Conservation (phyloP, 1,140 invertebrate species). For the Zaprionus taronus region DNA sequence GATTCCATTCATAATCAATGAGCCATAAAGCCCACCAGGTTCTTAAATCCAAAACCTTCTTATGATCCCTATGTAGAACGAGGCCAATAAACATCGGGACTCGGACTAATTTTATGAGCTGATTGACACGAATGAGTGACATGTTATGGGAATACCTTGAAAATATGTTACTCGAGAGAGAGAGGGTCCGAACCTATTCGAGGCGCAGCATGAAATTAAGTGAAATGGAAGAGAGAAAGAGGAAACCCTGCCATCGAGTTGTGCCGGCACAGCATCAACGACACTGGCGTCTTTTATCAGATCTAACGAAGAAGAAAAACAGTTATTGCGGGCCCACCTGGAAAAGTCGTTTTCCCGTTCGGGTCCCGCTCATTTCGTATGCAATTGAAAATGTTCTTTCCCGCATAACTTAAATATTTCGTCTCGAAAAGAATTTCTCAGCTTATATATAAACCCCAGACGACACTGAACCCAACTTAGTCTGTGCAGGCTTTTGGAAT, state of each 20-base stretch:
- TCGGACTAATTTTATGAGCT: conserved; percentile 46
- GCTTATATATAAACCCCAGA: conserved; percentile 45
- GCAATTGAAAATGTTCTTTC: conserved; percentile 29
- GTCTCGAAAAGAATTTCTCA: neutral
- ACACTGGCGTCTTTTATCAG: conserved; percentile 37
- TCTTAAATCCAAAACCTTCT: neutral
- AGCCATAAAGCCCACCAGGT: conserved; percentile 10
- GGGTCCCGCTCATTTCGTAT: conserved; percentile 37
- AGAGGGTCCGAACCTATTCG: neutral
- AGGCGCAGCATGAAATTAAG: conserved; percentile 4
- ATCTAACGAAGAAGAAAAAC: conserved; percentile 50
- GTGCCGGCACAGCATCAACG: conserved; percentile 18
- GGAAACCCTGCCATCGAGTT: conserved; percentile 27
- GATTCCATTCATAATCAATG: conserved; percentile 31
- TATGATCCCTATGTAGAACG: neutral
- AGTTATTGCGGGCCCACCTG: conserved; percentile 53
- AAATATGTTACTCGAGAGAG: neutral
- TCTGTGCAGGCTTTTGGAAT: conserved; percentile 22
- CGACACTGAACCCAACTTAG: conserved; percentile 26
- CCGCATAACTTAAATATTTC: conserved; percentile 34
- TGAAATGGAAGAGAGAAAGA: neutral
- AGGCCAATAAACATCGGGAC: conserved; percentile 25
- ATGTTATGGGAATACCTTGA: neutral
- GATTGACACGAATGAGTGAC: conserved; percentile 60
- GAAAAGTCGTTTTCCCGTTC: conserved; percentile 41